A percentile compares a stretch with the other conserved stretches of the same genome.
Conservation (phyloP, 2,888 invertebrate genomes). For the Drosophila rubida region DNA sequence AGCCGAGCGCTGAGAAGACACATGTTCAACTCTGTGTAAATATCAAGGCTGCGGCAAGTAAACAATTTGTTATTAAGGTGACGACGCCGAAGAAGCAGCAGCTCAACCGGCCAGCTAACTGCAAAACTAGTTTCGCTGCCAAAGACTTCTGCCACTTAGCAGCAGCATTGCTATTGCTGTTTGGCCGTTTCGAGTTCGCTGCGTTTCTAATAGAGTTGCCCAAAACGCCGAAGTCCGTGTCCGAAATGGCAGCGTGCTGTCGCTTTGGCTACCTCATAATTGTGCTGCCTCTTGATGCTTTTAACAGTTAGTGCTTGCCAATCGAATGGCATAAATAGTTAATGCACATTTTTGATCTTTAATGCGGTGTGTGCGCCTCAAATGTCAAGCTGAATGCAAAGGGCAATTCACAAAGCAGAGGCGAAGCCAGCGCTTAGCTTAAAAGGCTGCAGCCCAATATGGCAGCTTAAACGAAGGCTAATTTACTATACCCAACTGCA, state of each 20-base stretch:
- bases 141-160: slow-evolving; percentile 15
- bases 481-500: not conserved
- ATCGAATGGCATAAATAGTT: slow-evolving; percentile 60
- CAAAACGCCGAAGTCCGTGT: slow-evolving; percentile 60
- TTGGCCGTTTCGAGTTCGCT: no score
- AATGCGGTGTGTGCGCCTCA: slow-evolving; percentile 30
- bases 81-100: slow-evolving; percentile 62
- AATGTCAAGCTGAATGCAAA: slow-evolving; percentile 67
- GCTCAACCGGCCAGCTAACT: slow-evolving; percentile 32
- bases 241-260: slow-evolving; percentile 60
- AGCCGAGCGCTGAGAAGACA: slow-evolving; percentile 11
- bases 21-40: slow-evolving; percentile 70
- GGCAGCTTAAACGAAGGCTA: not conserved
- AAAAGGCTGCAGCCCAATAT: not conserved
- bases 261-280: slow-evolving; percentile 68
- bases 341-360: slow-evolving; percentile 61
- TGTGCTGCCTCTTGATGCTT: slow-evolving; percentile 31
- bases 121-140: slow-evolving; percentile 53
- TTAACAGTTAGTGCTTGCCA: slow-evolving; percentile 24
- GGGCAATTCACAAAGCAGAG: slow-evolving; percentile 48
- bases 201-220: slow-evolving; percentile 73
- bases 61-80: slow-evolving; percentile 72
- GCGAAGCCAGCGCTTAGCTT: slow-evolving; percentile 15
- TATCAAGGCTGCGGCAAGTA: slow-evolving; percentile 66
- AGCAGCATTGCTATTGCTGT: slow-evolving; percentile 34